Conservation (phyloP, 2,113 vertebrate genomes). For the Oreocharis arfaki region DNA sequence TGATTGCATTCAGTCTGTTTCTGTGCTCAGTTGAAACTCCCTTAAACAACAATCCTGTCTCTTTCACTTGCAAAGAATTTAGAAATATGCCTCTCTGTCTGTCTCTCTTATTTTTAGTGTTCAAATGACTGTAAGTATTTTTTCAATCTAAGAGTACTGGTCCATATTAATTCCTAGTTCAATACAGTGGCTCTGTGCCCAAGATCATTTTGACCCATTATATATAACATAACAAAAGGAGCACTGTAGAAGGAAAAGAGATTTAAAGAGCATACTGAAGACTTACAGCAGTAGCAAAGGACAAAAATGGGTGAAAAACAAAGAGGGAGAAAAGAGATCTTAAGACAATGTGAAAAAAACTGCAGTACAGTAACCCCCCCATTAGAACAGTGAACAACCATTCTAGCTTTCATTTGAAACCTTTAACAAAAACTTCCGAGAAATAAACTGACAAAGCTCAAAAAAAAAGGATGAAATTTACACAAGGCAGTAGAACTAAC, state of each 20-base stretch:
- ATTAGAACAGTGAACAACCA: not conserved
- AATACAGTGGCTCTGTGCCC: not conserved
- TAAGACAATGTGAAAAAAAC: not conserved
- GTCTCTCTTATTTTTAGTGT: constrained; percentile 15
- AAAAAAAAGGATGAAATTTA: not conserved
- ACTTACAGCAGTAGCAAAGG: not conserved
- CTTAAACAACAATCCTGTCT: constrained; percentile 25
- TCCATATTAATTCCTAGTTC: not conserved
- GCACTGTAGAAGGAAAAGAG: constrained; percentile 24
- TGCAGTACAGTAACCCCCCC: not conserved
- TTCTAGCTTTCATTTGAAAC: not conserved
- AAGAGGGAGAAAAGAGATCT: not conserved
- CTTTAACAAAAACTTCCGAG: not conserved
- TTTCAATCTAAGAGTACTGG: constrained; percentile 7
- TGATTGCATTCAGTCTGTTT: constrained; percentile 51
- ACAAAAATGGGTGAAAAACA: constrained; percentile 22
- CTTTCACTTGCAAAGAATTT: constrained; percentile 45
- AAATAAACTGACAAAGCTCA: not conserved
- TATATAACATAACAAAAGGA: not conserved
- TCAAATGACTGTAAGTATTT: constrained; percentile 30
- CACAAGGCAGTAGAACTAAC: not conserved
- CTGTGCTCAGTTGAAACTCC: constrained; percentile 25
- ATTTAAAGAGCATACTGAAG: not conserved
- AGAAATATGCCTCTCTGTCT: constrained; percentile 11
- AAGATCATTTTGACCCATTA: not conserved